These are phyloP conservation scores for Molossus molossus DNA, from an alignment of 2,797 vertebrate species.

Conservation along the genomic window DNA sequence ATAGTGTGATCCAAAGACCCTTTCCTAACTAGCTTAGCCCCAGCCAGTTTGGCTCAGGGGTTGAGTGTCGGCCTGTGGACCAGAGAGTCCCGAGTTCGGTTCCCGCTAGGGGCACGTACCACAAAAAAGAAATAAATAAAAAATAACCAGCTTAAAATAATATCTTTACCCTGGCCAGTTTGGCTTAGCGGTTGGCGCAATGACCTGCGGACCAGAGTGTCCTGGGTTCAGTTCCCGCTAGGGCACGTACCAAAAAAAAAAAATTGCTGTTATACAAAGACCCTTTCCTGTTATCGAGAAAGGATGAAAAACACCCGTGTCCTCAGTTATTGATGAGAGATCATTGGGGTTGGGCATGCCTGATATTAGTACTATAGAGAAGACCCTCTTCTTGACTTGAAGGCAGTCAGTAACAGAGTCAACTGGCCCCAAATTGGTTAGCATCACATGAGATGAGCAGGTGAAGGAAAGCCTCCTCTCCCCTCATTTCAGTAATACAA, in stretches of 20 bases:
- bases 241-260: too few relatives aligned
- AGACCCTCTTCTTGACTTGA: not conserved
- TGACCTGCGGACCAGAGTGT: too few relatives aligned
- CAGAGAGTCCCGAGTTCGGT: too few relatives aligned
- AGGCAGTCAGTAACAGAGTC: not conserved
- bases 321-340: not conserved
- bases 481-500: not conserved
- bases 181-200: too few relatives aligned
- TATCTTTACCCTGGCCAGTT: too few relatives aligned
- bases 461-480: not conserved
- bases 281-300: not conserved
- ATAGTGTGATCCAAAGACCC: not conserved
- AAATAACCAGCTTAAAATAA: too few relatives aligned
- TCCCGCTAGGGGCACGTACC: too few relatives aligned
- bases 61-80: too few relatives aligned
- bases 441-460: fast-evolving
- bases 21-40: not conserved
- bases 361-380: not conserved
- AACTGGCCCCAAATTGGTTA: not conserved
- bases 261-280: not conserved
- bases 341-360: not conserved
- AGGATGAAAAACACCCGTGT: not conserved
- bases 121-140: too few relatives aligned
- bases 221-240: too few relatives aligned
- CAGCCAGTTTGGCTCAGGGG: too few relatives aligned